Evolutionary conservation across 2,113 vertebrate genomes (phyloP), one percentile per base, ranked within the genome.

Genomic region (Callaeas wilsoni): DNA sequence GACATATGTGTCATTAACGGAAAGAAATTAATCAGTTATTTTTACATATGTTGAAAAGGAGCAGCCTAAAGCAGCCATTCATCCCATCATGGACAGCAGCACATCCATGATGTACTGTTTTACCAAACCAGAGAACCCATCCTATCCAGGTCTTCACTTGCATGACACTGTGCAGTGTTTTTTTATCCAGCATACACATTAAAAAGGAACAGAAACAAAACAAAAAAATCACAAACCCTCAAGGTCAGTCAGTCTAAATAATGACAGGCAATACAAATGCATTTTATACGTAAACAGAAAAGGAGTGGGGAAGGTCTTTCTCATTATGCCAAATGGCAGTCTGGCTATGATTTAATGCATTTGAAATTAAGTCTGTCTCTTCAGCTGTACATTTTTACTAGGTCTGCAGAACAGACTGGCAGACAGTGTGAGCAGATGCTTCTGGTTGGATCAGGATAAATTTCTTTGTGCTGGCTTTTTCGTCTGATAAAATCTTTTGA

Each of bases 321-420:
- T 93, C 74, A 85, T 94, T 94, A 89, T 95, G 93, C 87, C 94
- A 95, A 64, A 59, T 87, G 80, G 73, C 87, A 96, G 91, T 91
- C 84, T 96, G 93, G 89, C 91, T 95, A 79, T 96, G 94, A 96
- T 95, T 95, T 97, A 96, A 96, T 94, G 91, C 78, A 85, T 95
- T 92, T 95, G 81, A 96, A 96, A 96, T 96, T 95, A 94, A 95
- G 94, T 94, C 94, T 97, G 94, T 91, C 95, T 97, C 89, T 90
- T 97, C 94, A 97, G 89, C 93, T 96, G 94, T 89, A 97, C 69
- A 46, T 87, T 96, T 95, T 87, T 89, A 84, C 94, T 95, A 73
- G 84, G 78, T 95, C 87, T 95, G 94, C 81, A 79, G 69, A 97
- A 89, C 95, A 96, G 94, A 91, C 95, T 96, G 89, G 81, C 93